Conservation (phyloP, 2,888 invertebrate species). For the Pilophorus perplexus region DNA sequence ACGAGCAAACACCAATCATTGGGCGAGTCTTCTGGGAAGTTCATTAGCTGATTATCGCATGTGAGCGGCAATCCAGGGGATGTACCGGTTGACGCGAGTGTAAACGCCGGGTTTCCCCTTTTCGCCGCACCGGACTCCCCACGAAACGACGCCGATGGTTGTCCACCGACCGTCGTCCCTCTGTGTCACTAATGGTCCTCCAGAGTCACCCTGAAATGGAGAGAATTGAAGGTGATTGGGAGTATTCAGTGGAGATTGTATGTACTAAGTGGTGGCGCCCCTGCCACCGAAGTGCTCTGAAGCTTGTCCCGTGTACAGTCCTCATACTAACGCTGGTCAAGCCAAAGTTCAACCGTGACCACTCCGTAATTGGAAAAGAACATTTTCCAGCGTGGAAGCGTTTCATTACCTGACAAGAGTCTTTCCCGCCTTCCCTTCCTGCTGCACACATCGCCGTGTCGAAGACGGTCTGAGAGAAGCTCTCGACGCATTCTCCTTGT, state of each 20-base stretch:
- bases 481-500: constrained; percentile 61
- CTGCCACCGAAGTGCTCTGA: no score
- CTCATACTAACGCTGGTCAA: no score
- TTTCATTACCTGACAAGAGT: constrained; percentile 81
- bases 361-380: no score
- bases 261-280: no score
- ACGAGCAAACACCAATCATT: no score
- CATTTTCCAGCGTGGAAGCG: no score
- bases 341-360: no score
- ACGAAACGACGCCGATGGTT: constrained; percentile 76
- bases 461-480: constrained; percentile 65
- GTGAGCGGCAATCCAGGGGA: constrained; percentile 64
- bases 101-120: constrained; percentile 76
- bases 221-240: no score
- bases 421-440: constrained; percentile 69
- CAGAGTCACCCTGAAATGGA: constrained; percentile 70
- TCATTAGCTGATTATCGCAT: no score
- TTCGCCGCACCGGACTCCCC: constrained; percentile 79
- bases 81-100: constrained; percentile 67
- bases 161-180: constrained; percentile 73
- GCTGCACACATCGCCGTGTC: constrained; percentile 75
- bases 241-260: no score
- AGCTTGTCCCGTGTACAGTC: no score
- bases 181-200: constrained; percentile 76
- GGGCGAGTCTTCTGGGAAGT: no score